A percentile compares a stretch with the other conserved stretches of the same genome.
These are phyloP conservation scores for Acholoe squamosa DNA, from an alignment of 2,888 invertebrate genomes.

Conservation along the genomic window DNA sequence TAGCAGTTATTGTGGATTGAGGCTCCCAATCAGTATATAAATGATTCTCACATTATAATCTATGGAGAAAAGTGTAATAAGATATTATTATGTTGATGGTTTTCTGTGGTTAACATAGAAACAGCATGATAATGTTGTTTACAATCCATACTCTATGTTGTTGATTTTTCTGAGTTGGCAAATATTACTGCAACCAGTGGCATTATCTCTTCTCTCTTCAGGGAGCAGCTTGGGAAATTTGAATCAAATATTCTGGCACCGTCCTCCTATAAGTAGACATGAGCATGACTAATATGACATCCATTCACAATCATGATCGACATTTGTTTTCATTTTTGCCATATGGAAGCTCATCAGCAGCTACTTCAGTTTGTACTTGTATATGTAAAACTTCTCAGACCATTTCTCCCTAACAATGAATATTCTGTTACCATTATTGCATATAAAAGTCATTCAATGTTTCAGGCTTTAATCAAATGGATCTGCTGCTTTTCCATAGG, in stretches of 20 bases:
- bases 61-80: conserved; percentile 11
- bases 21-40: conserved; percentile 26
- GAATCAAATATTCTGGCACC: background rate
- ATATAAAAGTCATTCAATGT: too few species aligned
- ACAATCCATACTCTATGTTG: conserved; percentile 34
- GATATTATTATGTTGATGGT: conserved; percentile 45
- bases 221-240: conserved; percentile 24
- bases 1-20: background rate
- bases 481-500: too few species aligned
- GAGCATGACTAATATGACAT: background rate
- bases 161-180: conserved; percentile 44
- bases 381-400: background rate
- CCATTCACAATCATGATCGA: background rate
- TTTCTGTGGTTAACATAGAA: conserved; percentile 42
- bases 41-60: background rate
- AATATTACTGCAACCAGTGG: background rate
- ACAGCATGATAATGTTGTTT: conserved; percentile 44
- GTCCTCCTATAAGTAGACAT: background rate
- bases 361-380: background rate
- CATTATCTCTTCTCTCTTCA: conserved; percentile 31
- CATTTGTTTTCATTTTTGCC: background rate
- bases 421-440: too few species aligned
- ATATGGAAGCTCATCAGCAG: too few species aligned
- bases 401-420: background rate
- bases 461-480: too few species aligned